phyloP scores from a whole-genome alignment of 2,797 vertebrate genomes.

The Oreonectes daqikongensis region DNA sequence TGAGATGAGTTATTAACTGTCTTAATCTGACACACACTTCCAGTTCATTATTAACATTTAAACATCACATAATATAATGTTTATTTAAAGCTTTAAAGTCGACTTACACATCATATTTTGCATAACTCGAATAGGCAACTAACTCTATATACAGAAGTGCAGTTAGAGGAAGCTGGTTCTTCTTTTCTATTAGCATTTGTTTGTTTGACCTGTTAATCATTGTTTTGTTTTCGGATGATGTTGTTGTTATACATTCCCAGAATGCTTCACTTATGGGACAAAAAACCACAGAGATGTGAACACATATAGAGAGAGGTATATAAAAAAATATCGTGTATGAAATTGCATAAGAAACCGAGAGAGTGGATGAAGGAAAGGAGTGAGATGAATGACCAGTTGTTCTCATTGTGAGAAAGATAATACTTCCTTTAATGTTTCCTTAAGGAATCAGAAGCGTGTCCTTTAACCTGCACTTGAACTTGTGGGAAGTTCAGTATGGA shows the following conservation, averaged over 20 bases:
- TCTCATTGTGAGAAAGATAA: conserved; percentile 45
- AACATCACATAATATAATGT: background rate
- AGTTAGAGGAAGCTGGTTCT: background rate
- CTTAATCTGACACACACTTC: background rate
- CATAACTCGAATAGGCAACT: no score
- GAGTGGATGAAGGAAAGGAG: background rate
- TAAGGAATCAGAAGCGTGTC: conserved; percentile 5
- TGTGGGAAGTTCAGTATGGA: background rate
- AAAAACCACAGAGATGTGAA: background rate
- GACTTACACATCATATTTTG: background rate
- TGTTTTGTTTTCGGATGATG: background rate
- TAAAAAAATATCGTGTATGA: no score
- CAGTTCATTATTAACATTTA: background rate
- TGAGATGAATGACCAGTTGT: conserved; percentile 38
- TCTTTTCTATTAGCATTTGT: background rate
- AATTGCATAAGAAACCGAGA: background rate
- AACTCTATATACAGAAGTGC: background rate
- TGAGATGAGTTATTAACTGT: background rate
- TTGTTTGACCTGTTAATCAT: conserved; percentile 7
- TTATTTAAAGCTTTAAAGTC: background rate
- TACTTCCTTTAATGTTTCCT: conserved; percentile 40
- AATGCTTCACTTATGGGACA: background rate
- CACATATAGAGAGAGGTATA: background rate
- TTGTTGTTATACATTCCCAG: background rate
- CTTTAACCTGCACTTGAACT: conserved; percentile 38